Conservation (phyloP, 2,888 invertebrate genomes). For the Oxycera nigricornis region DNA sequence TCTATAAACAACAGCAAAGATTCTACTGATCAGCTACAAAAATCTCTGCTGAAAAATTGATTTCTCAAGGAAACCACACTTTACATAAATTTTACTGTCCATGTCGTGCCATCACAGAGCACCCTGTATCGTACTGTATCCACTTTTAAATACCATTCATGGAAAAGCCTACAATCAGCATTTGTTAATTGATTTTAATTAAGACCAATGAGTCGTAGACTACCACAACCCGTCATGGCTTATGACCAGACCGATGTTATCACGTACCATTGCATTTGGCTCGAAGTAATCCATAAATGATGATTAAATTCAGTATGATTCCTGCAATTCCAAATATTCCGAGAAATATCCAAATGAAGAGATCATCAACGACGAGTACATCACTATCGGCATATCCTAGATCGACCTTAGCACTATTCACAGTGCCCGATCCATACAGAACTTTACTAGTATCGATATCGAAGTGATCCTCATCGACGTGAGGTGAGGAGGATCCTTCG, state of each 20-base stretch:
- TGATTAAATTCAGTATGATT: slow-evolving; percentile 41
- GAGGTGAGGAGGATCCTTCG: not conserved
- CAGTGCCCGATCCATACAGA: slow-evolving; percentile 3
- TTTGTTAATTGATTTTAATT: not conserved
- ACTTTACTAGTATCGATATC: not conserved
- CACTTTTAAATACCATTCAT: no score
- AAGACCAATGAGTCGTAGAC: not conserved
- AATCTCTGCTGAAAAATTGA: no score
- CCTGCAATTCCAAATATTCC: slow-evolving; percentile 36
- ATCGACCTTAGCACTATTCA: not conserved
- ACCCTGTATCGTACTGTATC: no score
- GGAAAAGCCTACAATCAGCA: not conserved
- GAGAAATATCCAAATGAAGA: slow-evolving; percentile 44
- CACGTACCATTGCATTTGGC: slow-evolving; percentile 46
- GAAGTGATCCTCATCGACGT: not conserved
- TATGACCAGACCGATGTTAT: not conserved
- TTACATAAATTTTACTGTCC: no score
- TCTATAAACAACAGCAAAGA: no score
- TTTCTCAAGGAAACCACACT: no score
- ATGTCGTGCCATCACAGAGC: no score
- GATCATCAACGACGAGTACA: slow-evolving; percentile 17
- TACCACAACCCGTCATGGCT: not conserved
- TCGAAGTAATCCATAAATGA: slow-evolving; percentile 42
- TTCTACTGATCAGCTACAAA: no score
- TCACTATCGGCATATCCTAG: not conserved